Base-by-base conservation (phyloP, 2,797 vertebrate species). In the Ispidina lecontei region DNA sequence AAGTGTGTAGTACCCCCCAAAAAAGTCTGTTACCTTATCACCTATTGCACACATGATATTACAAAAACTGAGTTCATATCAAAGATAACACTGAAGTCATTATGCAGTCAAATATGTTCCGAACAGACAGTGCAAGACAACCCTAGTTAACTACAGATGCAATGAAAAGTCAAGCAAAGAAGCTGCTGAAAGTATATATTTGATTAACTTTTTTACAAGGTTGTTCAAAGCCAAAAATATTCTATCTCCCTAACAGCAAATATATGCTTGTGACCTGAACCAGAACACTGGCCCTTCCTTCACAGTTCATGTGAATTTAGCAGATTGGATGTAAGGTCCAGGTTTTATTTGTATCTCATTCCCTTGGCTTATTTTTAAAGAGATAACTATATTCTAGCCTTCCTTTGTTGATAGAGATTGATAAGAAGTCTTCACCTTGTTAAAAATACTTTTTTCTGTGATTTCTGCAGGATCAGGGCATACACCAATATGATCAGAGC, bases 141-240 rank as follows among this genome's bases (percentile, higher is more conserved):
- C 31, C 60, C 12, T 23, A 58, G 51, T 62, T 90, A 79, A 71
- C 43, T 73, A 25, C 56, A 93, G 49, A 28, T 77, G n/a, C 25
- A 74, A 83, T 54, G 67, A 69, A 67, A 72, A 81, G 52, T 73
- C 15, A 12, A 91, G 10, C 29, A 84, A 84, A 64, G 21, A 69
- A 75, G n/a, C 18, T 85, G 58, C 49, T 80, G 39, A 84, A 80
- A 78, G 18, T 41, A 31, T n/a, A 13, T 89, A 62, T 90, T 87
- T 79, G 20, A 25, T 69, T 84, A 73, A 46, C 82, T 89, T n/a
- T 54, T 85, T 71, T 65, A 59, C 55, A 69, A 52, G 54, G 58
- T 68, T 77, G 16, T 83, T 92, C 55, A 71, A 83, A 80, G 29
- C 9, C 31, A 72, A 83, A 94, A 89, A 65, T 80, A 89, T 85